Evolutionary conservation across 2,888 invertebrate genomes (phyloP).

Genomic region (Sarcophaga carnaria): DNA sequence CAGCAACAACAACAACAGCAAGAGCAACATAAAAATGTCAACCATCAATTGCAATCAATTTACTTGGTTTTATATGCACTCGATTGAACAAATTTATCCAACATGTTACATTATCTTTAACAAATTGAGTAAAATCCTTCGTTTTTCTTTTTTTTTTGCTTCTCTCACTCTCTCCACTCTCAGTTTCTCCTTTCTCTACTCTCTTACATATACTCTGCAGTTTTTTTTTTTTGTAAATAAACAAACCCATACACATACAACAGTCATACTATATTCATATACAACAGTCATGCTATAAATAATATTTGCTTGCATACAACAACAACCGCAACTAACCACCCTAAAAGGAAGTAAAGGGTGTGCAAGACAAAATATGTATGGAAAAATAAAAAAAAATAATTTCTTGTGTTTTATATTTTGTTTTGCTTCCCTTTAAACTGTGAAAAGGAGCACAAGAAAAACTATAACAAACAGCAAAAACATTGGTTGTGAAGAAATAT

Average conservation of each 20-base stretch:
- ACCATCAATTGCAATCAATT: slow-evolving; percentile 70
- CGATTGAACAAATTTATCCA: slow-evolving; percentile 70
- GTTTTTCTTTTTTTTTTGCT: slow-evolving; percentile 18
- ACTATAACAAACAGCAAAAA: slow-evolving; percentile 3
- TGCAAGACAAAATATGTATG: not conserved
- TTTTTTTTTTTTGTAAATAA: slow-evolving; percentile 3
- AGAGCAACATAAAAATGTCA: slow-evolving; percentile 67
- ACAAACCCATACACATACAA: slow-evolving; percentile 13
- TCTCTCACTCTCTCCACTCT: not conserved
- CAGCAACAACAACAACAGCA: slow-evolving; percentile 27
- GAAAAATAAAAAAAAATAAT: slow-evolving; percentile 34
- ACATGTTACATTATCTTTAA: slow-evolving; percentile 70
- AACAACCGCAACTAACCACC: not conserved
- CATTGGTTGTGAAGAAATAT: slow-evolving; percentile 38
- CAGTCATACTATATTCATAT: too few species aligned
- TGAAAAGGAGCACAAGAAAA: slow-evolving; percentile 21
- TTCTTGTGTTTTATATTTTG: slow-evolving; percentile 12
- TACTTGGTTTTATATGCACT: slow-evolving; percentile 69
- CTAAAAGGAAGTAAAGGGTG: not conserved
- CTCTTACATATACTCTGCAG: not conserved
- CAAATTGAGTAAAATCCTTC: slow-evolving; percentile 70
- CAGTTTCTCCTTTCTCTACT: not conserved
- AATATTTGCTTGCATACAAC: not conserved
- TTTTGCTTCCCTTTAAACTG: not conserved
- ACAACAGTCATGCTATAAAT: too few species aligned